phyloP scores from a whole-genome alignment of 2,888 invertebrate genomes.

The Hirtodrosophila cameraria region DNA sequence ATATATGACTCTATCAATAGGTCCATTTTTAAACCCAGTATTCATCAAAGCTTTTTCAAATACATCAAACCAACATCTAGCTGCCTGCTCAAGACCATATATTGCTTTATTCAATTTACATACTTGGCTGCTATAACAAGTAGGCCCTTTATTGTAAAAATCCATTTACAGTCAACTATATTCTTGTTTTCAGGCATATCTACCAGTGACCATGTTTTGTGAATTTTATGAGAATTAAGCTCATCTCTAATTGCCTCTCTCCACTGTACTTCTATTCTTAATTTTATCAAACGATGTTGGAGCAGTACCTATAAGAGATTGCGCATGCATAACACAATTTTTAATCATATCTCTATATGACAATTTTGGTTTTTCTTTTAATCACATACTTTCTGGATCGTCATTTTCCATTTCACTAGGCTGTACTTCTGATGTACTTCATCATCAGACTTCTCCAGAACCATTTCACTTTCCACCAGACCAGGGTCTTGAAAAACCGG shows the following conservation, averaged over 20 bases:
- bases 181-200: no score
- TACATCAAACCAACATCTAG: no score
- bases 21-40: background rate
- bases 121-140: constrained; percentile 17
- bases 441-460: background rate
- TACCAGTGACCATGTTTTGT: no score
- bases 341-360: constrained; percentile 20
- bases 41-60: background rate
- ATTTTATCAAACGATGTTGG: constrained; percentile 8
- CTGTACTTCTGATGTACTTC: constrained; percentile 1
- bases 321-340: constrained; percentile 29
- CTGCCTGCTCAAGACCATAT: no score
- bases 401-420: constrained; percentile 1
- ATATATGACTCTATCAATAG: background rate
- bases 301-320: constrained; percentile 4
- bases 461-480: constrained; percentile 32
- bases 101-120: constrained; percentile 12
- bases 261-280: no score
- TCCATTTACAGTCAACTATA: no score
- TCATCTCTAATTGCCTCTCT: constrained; percentile 4
- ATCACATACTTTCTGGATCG: constrained; percentile 2
- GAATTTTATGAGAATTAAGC: constrained; percentile 2
- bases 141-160: constrained; percentile 18
- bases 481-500: constrained; percentile 6
- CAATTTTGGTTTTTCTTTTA: constrained; percentile 10